Base-by-base conservation (phyloP, 2,888 invertebrate species). In the Cantharis rufa region DNA sequence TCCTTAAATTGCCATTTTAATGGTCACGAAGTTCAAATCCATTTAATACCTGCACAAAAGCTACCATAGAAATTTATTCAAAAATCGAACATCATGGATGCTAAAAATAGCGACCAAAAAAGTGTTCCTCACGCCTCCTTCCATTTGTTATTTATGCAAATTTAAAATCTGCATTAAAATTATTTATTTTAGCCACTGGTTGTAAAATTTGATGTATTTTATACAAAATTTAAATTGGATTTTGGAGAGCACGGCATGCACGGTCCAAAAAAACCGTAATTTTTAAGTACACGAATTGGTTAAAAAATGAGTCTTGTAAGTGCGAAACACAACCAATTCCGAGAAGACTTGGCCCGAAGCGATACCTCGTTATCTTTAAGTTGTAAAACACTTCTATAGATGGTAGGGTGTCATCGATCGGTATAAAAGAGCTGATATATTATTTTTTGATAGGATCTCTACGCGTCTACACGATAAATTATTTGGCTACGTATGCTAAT, bases 391-490 rank as follows among this genome's bases (percentile, higher is more conserved):
- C 76, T 74, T 70, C 72, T 48, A 48, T 70, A 78, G 78, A 78
- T 76, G 76, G 76, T 72, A 72, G 76, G 72, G 72, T 78, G 78
- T 76, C 78, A 78, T 78, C 74, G 69, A 78, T 78, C 74, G 69
- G 74, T 73, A 70, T 76, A 79, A 78, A 79, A 78, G 74, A 74
- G 74, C 79, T 79, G 78, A 78, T 79, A 79, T 77, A 79, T 79
- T 73, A 78, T 76, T 72, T 71, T 68, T 74, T 64, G 74, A 74
- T 74, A 74, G 32, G 32, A 74, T 74, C 74, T 74, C 32, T 21
- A 70, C 70, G 63, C 70, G 63, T 74, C 70, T 74, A 74, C 15
- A 70, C 70, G 70, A 74, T 74, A 63, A 70, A 74, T 74, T 74
- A 74, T 61, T 70, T 69, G 74, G 74, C 27, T 74, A 70, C 28